Evolutionary conservation across 2,113 vertebrate species (phyloP), one percentile per base, ranked within the genome.

Genomic region (Parotia lawesii): DNA sequence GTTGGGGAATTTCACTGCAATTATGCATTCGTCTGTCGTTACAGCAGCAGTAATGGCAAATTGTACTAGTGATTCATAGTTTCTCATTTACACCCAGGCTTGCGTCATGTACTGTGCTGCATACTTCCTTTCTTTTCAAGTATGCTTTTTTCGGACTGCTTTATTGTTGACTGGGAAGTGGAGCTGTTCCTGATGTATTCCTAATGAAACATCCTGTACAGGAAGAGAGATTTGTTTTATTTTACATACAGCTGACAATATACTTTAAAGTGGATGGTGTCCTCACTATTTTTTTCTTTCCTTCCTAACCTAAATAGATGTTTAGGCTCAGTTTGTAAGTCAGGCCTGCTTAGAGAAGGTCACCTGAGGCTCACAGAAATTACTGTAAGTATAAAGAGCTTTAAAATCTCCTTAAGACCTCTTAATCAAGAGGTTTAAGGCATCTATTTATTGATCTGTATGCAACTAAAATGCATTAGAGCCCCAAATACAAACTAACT

Each of bases 81-180:
- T 94, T 91, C 69, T 83, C 60, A 83, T 88, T 87, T 90, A 85
- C 45, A 80, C 53, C 11, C 45, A 91, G 77, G 53, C 20, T 75
- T 96, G 90, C 91, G 33, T 95, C 89, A 93, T 96, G 66, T 94
- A 74, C 78, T 0, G 0, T 77, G 54, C 65, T 89, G 50, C 67
- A 69, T 48, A 88, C 62, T 94, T 91, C 95, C 93, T 94, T 91
- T 93, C 91, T 92, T 96, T 96, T 95, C 87, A 95, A 96, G 81
- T 95, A 23, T 78, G 61, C 62, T 92, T 94, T 94, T 89, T 81
- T 61, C 29, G 0, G 71, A 79, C 33, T 78, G 19, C 11, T 86
- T 89, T 80, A 62, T 92, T 95, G 76, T 85, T 93, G 66, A 86
- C 27, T 81, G 25, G 90, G 92, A 96, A 92, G 58, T 75, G 64